phyloP scores from a whole-genome alignment of 23 tunicate genomes.

The Trididemnum clinides region DNA sequence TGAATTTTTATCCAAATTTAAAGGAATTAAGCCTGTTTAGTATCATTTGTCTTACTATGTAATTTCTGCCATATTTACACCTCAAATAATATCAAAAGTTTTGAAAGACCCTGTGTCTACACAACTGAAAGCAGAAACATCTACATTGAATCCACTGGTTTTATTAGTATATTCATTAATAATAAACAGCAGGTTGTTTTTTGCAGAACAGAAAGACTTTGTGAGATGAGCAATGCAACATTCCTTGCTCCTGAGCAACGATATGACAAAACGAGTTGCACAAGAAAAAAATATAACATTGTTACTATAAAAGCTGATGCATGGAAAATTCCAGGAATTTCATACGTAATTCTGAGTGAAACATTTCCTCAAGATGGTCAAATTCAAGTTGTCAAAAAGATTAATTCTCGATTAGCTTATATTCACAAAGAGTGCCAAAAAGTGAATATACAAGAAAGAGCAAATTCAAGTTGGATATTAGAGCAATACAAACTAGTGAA shows the following conservation, averaged over 20 bases:
- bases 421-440: conserved; percentile 52
- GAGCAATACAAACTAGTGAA: conserved; percentile 38
- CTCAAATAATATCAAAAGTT: too few species aligned
- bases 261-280: conserved; percentile 47
- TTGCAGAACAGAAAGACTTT: conserved; percentile 22
- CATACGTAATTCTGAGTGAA: conserved; percentile 12
- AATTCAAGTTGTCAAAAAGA: background rate
- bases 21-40: too few species aligned
- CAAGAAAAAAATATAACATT: background rate
- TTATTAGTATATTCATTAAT: too few species aligned
- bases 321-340: conserved; percentile 80
- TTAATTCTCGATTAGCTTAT: background rate
- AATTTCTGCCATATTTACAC: too few species aligned
- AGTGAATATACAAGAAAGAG: conserved; percentile 18
- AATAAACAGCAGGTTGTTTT: too few species aligned
- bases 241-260: conserved; percentile 82
- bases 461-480: conserved; percentile 45
- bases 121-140: too few species aligned
- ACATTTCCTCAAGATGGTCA: background rate
- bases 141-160: too few species aligned
- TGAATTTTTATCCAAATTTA: too few species aligned
- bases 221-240: conserved; percentile 5
- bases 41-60: too few species aligned
- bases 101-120: too few species aligned
- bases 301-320: conserved; percentile 49